A percentile compares a stretch with the other conserved stretches of the same genome.
Conservation (phyloP, 2,113 vertebrate genomes). For the Thamnaconus septentrionalis region DNA sequence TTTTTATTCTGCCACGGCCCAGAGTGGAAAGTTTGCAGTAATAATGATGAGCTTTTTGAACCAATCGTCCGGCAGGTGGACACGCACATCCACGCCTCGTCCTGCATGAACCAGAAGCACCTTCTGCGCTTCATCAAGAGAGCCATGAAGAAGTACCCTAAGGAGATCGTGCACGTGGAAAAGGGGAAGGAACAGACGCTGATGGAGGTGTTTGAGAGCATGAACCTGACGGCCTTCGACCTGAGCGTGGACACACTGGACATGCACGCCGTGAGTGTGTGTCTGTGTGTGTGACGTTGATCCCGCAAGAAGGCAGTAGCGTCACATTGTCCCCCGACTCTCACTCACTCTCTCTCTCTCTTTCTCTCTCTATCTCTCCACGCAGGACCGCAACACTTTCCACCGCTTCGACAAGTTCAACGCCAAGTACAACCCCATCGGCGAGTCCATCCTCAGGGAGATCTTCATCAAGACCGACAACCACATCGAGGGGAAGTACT, state of each 20-base stretch:
- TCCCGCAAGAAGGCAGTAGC: no score
- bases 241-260: constrained; percentile 95
- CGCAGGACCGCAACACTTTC: constrained; percentile 95
- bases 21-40: no score
- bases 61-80: constrained; percentile 82
- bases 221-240: constrained; percentile 96
- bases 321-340: no score
- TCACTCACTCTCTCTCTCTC: no score
- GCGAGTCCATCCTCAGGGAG: constrained; percentile 93
- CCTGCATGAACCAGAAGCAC: constrained; percentile 99
- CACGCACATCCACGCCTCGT: constrained; percentile 96
- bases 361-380: no score
- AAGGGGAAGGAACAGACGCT: constrained; percentile 90
- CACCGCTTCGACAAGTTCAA: constrained; percentile 99
- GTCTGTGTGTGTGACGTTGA: no score
- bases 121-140: constrained; percentile 95
- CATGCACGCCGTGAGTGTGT: constrained; percentile 87
- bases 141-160: constrained; percentile 91
- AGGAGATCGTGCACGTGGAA: constrained; percentile 91
- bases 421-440: constrained; percentile 97
- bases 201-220: constrained; percentile 93
- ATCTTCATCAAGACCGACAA: constrained; percentile 99
- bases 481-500: constrained; percentile 92
- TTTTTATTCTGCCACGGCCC: background rate
- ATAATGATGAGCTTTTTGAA: background rate